Base-by-base conservation (phyloP, 92 coral and sea anemone genomes). In the Anthopleura xanthogrammica region DNA sequence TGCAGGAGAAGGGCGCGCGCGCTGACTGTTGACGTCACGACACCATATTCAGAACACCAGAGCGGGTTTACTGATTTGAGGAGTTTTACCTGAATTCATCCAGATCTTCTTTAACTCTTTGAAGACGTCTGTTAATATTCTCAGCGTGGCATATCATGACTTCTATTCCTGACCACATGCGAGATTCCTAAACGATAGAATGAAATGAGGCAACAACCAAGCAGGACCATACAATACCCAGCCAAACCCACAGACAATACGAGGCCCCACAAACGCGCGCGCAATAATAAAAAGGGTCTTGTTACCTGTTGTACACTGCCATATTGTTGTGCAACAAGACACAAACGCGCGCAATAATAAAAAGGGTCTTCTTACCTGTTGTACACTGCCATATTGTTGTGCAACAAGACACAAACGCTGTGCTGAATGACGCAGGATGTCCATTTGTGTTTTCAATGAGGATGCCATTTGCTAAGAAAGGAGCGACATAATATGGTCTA, bases 231-330 rank as follows among this genome's bases (percentile, higher is more conserved):
- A 6, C 50, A 46, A 46, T 46, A 46, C 50, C 9, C 50, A 5
- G 50, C 50, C 50, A 46, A 46, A 6, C 36, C 36, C 36, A 29
- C 7, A 4, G 9, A 9, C 50, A 5, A 29, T 29, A 29, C 36
- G 36, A 29, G 36, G 36, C 36, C 36, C 36, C 36, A 29, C 50
- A 2, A 5, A 46, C 36, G 36, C 9, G 9, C 50, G 9, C 50
- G 9, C 50, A 43, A 5, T 5, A 11, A 11, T 1, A 11, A 54
- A 6, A 13, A 54, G 58, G 14, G 58, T 54, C 3, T 54, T 60
- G 82, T 20, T 65, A 97, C 99, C 97, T 97, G 99, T 76, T 97
- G 97, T 48, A 90, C 94, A 52, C 99, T 92, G 74, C 99, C 99
- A 86, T 91, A 91, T 72, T 97, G 99, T 65, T 94, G 97, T 24